Percentiles rank a stretch among this genome's conserved stretches.
These are phyloP conservation scores for Acanthisitta chloris DNA, from an alignment of 2,113 vertebrate genomes.

Conservation along the genomic window DNA sequence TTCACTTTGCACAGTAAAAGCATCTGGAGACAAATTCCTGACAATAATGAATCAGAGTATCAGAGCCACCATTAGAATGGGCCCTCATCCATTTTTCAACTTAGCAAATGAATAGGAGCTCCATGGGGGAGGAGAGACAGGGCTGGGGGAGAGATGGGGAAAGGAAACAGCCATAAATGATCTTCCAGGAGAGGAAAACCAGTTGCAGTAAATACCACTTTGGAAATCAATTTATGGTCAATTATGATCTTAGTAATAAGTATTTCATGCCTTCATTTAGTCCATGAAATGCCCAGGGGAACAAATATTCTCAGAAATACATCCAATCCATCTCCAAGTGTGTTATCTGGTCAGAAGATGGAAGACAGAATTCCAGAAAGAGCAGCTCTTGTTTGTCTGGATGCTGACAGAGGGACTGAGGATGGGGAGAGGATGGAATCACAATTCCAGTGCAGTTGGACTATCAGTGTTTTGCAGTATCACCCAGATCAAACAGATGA, in stretches of 20 bases:
- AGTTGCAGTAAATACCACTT: constrained; percentile 29
- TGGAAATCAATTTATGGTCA: constrained; percentile 44
- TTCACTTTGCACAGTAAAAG: not conserved
- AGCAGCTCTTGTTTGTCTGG: not conserved
- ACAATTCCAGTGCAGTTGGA: not conserved
- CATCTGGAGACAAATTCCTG: not conserved
- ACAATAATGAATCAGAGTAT: not conserved
- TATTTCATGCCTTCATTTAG: not conserved
- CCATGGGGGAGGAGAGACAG: not conserved
- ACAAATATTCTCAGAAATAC: constrained; percentile 25
- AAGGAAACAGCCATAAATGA: not conserved
- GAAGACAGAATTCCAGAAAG: constrained; percentile 2
- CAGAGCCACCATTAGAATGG: not conserved
- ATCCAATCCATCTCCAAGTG: not conserved
- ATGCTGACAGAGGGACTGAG: not conserved
- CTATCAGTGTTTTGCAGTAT: not conserved
- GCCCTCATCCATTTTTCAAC: not conserved
- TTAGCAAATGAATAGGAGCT: not conserved
- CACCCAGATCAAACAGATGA: not conserved
- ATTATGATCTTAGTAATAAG: not conserved
- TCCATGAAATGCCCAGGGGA: not conserved
- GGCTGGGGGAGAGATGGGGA: not conserved
- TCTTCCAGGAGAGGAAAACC: not conserved
- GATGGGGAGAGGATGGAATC: not conserved
- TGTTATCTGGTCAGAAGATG: not conserved